Conservation (phyloP, 2,113 vertebrate species). For the Dinomys branickii region DNA sequence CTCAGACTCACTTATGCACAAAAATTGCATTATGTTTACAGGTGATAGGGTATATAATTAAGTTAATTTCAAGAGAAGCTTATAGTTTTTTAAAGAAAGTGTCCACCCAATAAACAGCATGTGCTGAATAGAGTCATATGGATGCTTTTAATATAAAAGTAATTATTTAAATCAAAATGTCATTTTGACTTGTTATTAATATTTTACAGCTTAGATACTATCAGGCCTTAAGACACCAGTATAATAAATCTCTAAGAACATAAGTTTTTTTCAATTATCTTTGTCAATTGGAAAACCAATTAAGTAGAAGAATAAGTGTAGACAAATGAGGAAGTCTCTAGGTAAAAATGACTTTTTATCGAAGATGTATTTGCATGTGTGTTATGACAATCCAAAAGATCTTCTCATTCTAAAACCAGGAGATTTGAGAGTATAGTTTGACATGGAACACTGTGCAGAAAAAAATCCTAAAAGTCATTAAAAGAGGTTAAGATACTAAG, state of each 20-base stretch:
- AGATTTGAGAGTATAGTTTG: slow-evolving; percentile 42
- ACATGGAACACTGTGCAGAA: slow-evolving; percentile 19
- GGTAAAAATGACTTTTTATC: slow-evolving; percentile 25
- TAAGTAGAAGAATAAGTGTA: neutral
- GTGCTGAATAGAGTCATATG: neutral
- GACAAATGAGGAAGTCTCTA: neutral
- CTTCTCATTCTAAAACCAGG: slow-evolving; percentile 15
- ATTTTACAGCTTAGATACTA: neutral
- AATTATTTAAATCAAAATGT: slow-evolving; percentile 25
- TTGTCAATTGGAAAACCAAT: neutral
- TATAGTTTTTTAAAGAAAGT: slow-evolving; percentile 5
- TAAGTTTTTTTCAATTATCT: neutral
- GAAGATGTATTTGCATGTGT: slow-evolving; percentile 39
- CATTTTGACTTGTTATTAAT: slow-evolving; percentile 17
- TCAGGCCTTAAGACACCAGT: neutral
- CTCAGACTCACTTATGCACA: neutral
- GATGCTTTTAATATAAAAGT: neutral
- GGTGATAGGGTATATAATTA: neutral
- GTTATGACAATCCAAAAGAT: slow-evolving; percentile 34
- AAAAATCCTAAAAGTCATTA: slow-evolving; percentile 18
- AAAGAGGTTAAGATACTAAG: slow-evolving; percentile 4
- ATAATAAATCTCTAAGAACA: slow-evolving; percentile 25
- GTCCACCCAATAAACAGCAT: neutral
- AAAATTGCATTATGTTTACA: slow-evolving; percentile 36
- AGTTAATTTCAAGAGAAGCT: neutral